Evolutionary conservation across 2,113 vertebrate genomes (phyloP), one percentile per base, ranked within the genome.

Genomic region (Psilopsiagon aurifrons): DNA sequence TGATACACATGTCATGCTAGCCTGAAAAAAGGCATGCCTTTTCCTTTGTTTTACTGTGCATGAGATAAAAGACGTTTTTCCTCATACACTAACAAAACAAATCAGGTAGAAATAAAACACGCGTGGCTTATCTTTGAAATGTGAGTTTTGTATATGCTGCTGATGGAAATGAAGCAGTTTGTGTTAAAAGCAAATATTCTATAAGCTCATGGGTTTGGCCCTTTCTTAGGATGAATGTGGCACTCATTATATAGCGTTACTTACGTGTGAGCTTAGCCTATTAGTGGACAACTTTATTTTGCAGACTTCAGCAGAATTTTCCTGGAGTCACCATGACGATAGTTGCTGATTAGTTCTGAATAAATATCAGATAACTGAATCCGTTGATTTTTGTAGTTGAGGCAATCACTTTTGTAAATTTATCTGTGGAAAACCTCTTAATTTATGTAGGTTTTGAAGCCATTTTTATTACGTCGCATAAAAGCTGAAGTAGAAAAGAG

Each of bases 401-500:
- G 33, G 13, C 31, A 68, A 18, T 35, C 37, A 12, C 3, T 83
- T 83, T 94, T 83, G 57, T 70, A 39, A 49, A 47, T 20, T 47
- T 76, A 29, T 37, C 79, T 90, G 7, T 83, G 41, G 66, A 83
- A 96, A 97, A 85, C n/a, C 17, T 47, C 13, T 79, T 88, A 55
- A 80, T 88, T 94, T 97, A 27, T 92, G 11, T 64, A 99, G 98
- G 99, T 99, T 86, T 97, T 99, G 95, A 98, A 99, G 94, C 98
- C 99, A 29, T 99, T 99, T 97, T 97, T 99, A 67, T 97, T 99
- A 90, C 98, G 98, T 55, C 98, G 98, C 80, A 99, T 99, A 97
- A 99, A 99, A 98, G 98, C 98, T 77, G 99, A 99, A 92, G 99
- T 99, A 84, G 99, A 99, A 96, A 99, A 98, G 94, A 99, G 98